Evolutionary conservation across 2,797 vertebrate species (phyloP), one percentile per base, ranked within the genome.

Genomic region (Betta splendens): DNA sequence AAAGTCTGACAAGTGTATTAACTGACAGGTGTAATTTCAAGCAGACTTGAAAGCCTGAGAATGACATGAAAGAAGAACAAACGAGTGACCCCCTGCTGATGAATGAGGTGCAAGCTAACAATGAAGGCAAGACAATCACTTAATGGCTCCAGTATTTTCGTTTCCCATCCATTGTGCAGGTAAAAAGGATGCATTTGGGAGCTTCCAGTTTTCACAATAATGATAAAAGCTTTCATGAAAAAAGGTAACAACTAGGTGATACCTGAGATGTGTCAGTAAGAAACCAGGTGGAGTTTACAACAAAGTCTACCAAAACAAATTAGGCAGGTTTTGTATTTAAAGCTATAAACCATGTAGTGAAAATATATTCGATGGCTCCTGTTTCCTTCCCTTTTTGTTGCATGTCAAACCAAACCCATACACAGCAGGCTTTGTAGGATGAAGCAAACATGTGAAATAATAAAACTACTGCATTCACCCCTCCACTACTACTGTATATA

Each of bases 21-120:
- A 76, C 36, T 80, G 73, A 70, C 78, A 78, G 73, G 63, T 85
- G 74, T 72, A 79, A 84, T 74, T 89, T 81, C 69, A 85, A 56
- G 57, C 79, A 52, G 38, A 69, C 68, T 69, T 82, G 39, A 72
- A 78, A 78, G 77, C 42, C 61, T 4, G 31, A 58, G 36, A 3
- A 5, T 42, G 66, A 74, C 49, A 63, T 66, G 37, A 79, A 74
- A 73, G 40, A 45, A 52, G 38, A 42, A 76, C 62, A 60, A 75
- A 76, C 21, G 42, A 56, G 29, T 5, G 37, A 59, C 60, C 57
- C 44, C 38, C 10, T n/a, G n/a, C 25, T 42, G 59, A 79, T 51
- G 36, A 66, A 83, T 51, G 64, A 26, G 50, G 64, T 18, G 0
- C 38, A 64, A 21, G 38, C 58, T 31, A 58, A 70, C 53, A 72